Evolutionary conservation across 2,113 vertebrate species (phyloP), one percentile per base, ranked within the genome.

Genomic region (Chaenocephalus aceratus): DNA sequence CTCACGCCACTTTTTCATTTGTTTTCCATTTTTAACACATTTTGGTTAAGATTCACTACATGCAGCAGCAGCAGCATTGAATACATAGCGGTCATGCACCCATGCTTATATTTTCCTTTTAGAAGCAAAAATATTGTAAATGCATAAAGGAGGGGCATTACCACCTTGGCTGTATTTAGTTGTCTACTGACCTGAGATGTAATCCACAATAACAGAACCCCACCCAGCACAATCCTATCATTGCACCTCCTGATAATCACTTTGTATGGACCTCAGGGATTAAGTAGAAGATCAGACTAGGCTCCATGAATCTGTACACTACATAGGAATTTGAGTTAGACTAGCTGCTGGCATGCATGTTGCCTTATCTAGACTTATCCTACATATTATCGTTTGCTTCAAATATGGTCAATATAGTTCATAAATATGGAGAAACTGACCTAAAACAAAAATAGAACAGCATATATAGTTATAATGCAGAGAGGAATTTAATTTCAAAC

Each of bases 181-280:
- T 89, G 93, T 94, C 88, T 93, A 87, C 89, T 90, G 92, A 91
- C 91, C 84, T 85, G 89, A 85, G 90, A 79, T 90, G 89, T 93
- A 96, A 93, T 94, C 93, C 93, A 83, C 92, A 95, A 96, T 96
- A 94, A 95, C 86, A 89, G 88, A 72, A 87, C 88, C 90, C 85
- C 82, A 66, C 86, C 83, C 79, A 73, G 87, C 64, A 92, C 90
- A 94, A 95, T 93, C 82, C 92, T 81, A 92, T 90, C 86, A 91
- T 92, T 91, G 88, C 88, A 91, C 86, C 86, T 85, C 73, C 63
- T 84, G 88, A 90, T 93, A 93, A 93, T 94, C 89, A 88, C 88
- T 90, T 82, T 91, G 87, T 90, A 76, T 85, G 74, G 70, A 81
- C 59, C 58, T 71, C 72, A 63, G 65, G 76, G 72, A 90, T 88